Conservation (phyloP, 1,140 invertebrate genomes). For the Drosophila cardini region DNA sequence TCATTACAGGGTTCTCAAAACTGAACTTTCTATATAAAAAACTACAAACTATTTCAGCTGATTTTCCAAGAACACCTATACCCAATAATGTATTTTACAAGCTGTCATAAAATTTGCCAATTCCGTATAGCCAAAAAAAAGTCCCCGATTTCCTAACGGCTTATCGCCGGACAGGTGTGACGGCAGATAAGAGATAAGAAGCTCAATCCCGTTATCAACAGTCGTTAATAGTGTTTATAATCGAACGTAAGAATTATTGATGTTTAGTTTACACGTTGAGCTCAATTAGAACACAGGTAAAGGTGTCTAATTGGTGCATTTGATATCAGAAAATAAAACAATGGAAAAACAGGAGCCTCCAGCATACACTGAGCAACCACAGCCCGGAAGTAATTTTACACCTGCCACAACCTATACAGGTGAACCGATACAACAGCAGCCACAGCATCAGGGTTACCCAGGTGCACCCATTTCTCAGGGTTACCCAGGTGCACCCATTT, state of each 20-base stretch:
- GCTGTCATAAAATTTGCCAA: neutral
- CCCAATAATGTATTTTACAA: neutral
- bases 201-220: neutral
- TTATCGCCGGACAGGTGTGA: conserved; percentile 8
- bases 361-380: conserved; percentile 73
- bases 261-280: neutral
- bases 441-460: conserved; percentile 7
- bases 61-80: no score
- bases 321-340: conserved; percentile 2
- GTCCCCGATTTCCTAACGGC: neutral
- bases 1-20: no score
- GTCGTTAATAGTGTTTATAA: neutral
- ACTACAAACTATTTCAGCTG: no score
- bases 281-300: conserved; percentile 10
- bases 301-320: neutral
- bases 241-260: neutral
- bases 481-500: conserved; percentile 45
- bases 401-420: neutral
- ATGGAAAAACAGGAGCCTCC: conserved; percentile 76
- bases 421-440: neutral
- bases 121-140: neutral
- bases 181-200: conserved; percentile 12
- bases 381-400: neutral
- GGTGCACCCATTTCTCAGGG: conserved; percentile 42
- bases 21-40: no score